Percentiles rank a stretch among this genome's conserved stretches.
These are phyloP conservation scores for Isoperla grammatica DNA, from an alignment of 2,888 invertebrate genomes.

Conservation along the genomic window DNA sequence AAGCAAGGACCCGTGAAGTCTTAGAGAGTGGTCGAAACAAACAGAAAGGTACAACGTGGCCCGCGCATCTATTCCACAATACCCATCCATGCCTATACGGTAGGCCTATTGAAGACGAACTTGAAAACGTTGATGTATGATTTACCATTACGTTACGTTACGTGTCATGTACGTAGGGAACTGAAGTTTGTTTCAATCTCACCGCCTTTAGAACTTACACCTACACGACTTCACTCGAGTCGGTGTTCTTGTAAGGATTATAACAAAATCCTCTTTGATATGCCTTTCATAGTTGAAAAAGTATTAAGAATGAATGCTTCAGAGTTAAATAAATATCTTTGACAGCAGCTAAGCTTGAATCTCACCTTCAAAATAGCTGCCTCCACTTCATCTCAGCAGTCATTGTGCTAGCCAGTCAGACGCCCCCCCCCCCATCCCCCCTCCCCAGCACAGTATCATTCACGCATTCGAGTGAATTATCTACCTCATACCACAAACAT, in stretches of 20 bases:
- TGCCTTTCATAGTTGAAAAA: constrained; percentile 16
- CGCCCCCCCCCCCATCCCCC: too few relatives aligned
- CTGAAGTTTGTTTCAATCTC: background rate
- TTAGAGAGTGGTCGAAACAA: background rate
- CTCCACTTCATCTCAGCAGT: constrained; percentile 1
- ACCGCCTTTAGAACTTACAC: constrained; percentile 16
- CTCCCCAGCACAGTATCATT: too few relatives aligned
- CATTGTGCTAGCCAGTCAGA: background rate
- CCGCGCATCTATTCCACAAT: too few relatives aligned
- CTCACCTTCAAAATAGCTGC: constrained; percentile 9
- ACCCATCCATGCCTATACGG: too few relatives aligned
- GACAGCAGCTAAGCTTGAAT: constrained; percentile 5
- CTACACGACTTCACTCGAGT: background rate
- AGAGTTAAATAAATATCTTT: constrained; percentile 13
- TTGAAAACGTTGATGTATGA: too few relatives aligned
- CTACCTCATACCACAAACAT: too few relatives aligned
- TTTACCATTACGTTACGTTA: background rate
- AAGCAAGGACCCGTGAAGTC: background rate
- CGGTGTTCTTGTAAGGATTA: constrained; percentile 15
- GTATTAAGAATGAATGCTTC: constrained; percentile 17
- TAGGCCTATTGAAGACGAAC: too few relatives aligned
- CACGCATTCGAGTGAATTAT: too few relatives aligned
- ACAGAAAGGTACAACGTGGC: too few relatives aligned
- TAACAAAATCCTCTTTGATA: constrained; percentile 11
- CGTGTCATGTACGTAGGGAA: constrained; percentile 9